These are phyloP conservation scores for Caenorhabditis macrosperma DNA, from an alignment of 2,888 invertebrate species.

Conservation along the genomic window DNA sequence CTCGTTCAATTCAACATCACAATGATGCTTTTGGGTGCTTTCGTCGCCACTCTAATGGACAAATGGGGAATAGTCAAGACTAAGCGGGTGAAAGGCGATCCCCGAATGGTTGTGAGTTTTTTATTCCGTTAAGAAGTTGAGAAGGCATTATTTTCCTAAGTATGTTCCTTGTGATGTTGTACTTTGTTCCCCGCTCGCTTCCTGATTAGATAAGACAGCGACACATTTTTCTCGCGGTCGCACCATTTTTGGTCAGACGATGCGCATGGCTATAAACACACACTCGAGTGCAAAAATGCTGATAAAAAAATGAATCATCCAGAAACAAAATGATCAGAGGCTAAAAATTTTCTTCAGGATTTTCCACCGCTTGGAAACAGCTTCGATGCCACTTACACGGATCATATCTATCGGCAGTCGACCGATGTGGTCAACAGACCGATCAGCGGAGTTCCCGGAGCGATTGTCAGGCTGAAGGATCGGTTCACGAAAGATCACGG, in stretches of 20 bases:
- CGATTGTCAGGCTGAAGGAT: conserved; percentile 74
- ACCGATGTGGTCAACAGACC: conserved; percentile 74
- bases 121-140: background rate
- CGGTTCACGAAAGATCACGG: conserved; percentile 74
- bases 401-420: conserved; percentile 75
- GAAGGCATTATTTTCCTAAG: background rate
- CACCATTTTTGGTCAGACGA: conserved; percentile 28
- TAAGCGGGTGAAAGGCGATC: conserved; percentile 55
- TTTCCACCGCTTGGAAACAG: conserved; percentile 73
- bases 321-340: too few species aligned
- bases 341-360: conserved; percentile 72
- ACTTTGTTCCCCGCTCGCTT: conserved; percentile 33
- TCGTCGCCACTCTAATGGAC: conserved; percentile 61
- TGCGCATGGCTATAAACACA: background rate
- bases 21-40: conserved; percentile 62
- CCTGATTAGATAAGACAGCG: conserved; percentile 19
- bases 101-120: conserved; percentile 48
- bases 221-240: background rate
- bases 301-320: conserved; percentile 4
- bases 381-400: conserved; percentile 76
- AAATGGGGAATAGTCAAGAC: conserved; percentile 57
- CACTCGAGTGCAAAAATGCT: background rate
- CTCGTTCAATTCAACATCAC: conserved; percentile 63
- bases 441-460: conserved; percentile 90
- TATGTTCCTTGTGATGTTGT: conserved; percentile 21